Conservation (phyloP, 2,113 vertebrate species). For the Anolis carolinensis region DNA sequence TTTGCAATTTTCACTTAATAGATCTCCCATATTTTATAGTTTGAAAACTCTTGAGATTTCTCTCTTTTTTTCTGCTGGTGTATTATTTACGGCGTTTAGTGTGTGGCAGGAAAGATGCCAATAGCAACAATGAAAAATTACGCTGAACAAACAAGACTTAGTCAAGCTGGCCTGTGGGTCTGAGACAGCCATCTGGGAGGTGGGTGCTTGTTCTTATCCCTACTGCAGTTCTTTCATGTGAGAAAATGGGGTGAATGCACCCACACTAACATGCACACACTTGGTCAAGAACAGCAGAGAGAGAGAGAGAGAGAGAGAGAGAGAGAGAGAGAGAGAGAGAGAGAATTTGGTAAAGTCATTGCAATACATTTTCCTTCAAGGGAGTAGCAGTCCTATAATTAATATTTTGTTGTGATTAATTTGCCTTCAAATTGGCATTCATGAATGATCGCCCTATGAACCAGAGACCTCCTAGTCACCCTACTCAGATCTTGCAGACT, state of each 20-base stretch:
- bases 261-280: too few species aligned
- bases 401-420: constrained; percentile 37
- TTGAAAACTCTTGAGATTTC: constrained; percentile 54
- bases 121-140: constrained; percentile 18
- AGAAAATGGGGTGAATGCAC: background rate
- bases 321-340: background rate
- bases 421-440: too few species aligned
- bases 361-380: constrained; percentile 47
- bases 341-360: constrained; percentile 30
- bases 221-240: background rate
- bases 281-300: too few species aligned
- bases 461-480: too few species aligned
- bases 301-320: background rate
- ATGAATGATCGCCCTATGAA: too few species aligned
- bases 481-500: too few species aligned
- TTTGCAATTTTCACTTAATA: constrained; percentile 55
- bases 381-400: constrained; percentile 19
- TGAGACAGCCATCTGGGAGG: constrained; percentile 13
- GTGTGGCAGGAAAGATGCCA: background rate
- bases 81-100: constrained; percentile 24
- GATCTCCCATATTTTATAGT: constrained; percentile 34
- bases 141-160: constrained; percentile 25
- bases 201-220: background rate
- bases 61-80: constrained; percentile 13
- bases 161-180: background rate